Evolutionary conservation across 2,113 vertebrate species (phyloP).

Genomic region (Sapajus apella): DNA sequence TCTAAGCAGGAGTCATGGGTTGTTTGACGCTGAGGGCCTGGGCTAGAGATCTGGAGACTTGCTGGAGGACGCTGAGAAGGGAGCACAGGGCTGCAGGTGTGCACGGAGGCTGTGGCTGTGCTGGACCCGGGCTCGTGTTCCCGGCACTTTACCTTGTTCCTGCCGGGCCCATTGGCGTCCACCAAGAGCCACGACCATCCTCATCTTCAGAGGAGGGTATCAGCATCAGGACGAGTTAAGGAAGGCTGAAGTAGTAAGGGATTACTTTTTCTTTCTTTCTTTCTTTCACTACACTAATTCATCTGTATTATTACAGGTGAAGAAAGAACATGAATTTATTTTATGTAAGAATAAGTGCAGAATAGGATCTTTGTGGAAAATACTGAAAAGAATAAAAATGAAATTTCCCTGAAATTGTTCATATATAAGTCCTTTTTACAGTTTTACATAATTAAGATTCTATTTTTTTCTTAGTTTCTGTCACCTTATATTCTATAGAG

Average conservation of each 20-base stretch:
- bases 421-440: background rate
- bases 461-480: background rate
- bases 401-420: background rate
- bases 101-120: rapidly evolving
- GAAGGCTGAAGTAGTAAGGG: background rate
- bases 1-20: background rate
- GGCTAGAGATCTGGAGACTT: background rate
- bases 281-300: background rate
- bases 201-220: background rate
- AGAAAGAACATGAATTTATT: background rate
- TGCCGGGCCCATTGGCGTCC: background rate
- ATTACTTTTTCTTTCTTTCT: background rate
- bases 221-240: background rate
- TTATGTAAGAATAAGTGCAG: background rate
- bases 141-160: background rate
- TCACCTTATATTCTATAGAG: too few relatives aligned
- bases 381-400: background rate
- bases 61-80: background rate
- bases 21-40: background rate
- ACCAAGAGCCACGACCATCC: background rate
- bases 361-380: background rate
- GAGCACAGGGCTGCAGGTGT: too few relatives aligned
- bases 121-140: background rate
- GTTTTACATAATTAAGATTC: background rate
- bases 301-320: background rate